Evolutionary conservation across 2,888 invertebrate genomes (phyloP).

Genomic region (Tenthredo livida): DNA sequence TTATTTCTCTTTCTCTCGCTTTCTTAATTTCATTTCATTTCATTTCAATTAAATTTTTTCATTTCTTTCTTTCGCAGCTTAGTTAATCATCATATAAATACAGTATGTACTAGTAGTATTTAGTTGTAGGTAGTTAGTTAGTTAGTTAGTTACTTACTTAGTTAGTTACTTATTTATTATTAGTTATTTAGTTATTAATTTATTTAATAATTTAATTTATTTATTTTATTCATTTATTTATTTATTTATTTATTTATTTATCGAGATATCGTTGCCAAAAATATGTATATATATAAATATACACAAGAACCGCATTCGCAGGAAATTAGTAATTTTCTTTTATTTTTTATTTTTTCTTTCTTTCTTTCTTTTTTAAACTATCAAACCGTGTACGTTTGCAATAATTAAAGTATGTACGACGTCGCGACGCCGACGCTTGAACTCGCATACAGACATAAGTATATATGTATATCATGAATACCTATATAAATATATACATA

Average conservation of each 20-base stretch:
- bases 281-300: constrained; percentile 74
- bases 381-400: too few species aligned
- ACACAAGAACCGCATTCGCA: constrained; percentile 50
- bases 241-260: constrained; percentile 76
- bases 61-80: neutral
- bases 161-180: neutral
- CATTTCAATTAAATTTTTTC: constrained; percentile 57
- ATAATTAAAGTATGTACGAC: too few species aligned
- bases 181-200: constrained; percentile 34
- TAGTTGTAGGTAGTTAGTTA: neutral
- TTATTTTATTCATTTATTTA: constrained; percentile 72
- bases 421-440: too few species aligned
- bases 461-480: constrained; percentile 59
- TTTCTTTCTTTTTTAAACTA: neutral
- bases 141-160: constrained; percentile 48
- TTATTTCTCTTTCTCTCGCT: constrained; percentile 6
- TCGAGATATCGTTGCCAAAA: constrained; percentile 78
- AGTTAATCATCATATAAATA: neutral
- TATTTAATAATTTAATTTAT: constrained; percentile 60
- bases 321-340: constrained; percentile 67
- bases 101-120: constrained; percentile 6
- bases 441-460: neutral
- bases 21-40: constrained; percentile 58
- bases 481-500: too few species aligned
- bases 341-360: constrained; percentile 52